Evolutionary conservation across 2,797 vertebrate genomes (phyloP).

Genomic region (Gymnoscopelus microlampas): DNA sequence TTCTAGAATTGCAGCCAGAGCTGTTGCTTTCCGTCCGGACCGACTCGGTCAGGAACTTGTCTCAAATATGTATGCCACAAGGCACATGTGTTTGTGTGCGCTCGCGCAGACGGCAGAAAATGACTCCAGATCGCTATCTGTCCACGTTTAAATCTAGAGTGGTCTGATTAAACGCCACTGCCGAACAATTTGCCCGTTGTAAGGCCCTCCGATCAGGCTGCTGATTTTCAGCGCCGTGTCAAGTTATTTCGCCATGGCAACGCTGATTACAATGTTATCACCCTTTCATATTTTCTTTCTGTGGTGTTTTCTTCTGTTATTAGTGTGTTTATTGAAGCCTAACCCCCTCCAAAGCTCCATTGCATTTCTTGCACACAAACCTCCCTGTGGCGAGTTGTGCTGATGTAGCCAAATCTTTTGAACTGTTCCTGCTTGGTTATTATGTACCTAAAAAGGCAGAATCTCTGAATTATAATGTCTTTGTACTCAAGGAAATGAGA

Average conservation of each 20-base stretch:
- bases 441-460: too few species aligned
- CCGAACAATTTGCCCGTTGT: slow-evolving; percentile 75
- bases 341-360: too few species aligned
- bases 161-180: slow-evolving; percentile 79
- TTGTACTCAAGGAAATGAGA: too few species aligned
- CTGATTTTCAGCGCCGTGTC: slow-evolving; percentile 73
- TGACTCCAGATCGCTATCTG: slow-evolving; percentile 79
- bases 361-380: too few species aligned
- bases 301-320: background rate
- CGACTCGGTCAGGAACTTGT: slow-evolving; percentile 46
- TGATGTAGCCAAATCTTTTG: too few species aligned
- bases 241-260: slow-evolving; percentile 74
- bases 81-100: slow-evolving; percentile 79
- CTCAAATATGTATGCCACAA: slow-evolving; percentile 61
- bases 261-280: slow-evolving; percentile 70
- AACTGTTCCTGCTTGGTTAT: too few species aligned
- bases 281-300: slow-evolving; percentile 45
- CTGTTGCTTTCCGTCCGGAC: slow-evolving; percentile 45
- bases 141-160: slow-evolving; percentile 74
- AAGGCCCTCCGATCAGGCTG: slow-evolving; percentile 64
- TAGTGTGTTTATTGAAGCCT: background rate
- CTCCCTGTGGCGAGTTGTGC: too few species aligned
- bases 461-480: too few species aligned
- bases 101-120: slow-evolving; percentile 82
- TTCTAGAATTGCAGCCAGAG: slow-evolving; percentile 7